Evolutionary conservation across 2,113 vertebrate species (phyloP).

Genomic region (Gopherus flavomarginatus): DNA sequence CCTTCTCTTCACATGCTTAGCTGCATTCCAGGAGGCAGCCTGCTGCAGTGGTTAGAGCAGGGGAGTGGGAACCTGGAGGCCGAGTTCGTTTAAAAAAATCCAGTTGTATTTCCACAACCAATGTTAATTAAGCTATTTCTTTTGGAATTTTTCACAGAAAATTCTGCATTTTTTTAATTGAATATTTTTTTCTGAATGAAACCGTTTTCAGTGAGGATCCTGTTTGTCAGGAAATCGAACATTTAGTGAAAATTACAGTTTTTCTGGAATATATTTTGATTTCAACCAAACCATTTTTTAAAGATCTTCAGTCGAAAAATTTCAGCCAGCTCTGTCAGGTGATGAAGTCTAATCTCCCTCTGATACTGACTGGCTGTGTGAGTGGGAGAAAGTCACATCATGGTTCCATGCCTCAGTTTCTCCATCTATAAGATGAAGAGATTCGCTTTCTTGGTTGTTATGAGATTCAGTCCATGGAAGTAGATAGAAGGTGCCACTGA

Average conservation of each 20-base stretch:
- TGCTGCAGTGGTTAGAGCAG: not conserved
- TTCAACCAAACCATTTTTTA: not conserved
- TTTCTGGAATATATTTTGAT: not conserved
- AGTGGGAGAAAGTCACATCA: not conserved
- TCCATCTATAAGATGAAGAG: not conserved
- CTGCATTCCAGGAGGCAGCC: not conserved
- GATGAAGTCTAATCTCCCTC: not conserved
- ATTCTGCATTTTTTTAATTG: not conserved
- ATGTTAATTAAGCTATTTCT: not conserved
- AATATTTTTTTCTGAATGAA: not conserved
- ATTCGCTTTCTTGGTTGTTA: not conserved
- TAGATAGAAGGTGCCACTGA: not conserved
- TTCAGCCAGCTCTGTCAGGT: not conserved
- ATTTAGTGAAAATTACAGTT: not conserved
- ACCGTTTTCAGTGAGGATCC: not conserved
- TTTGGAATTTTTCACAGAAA: not conserved
- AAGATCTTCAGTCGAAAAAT: not conserved
- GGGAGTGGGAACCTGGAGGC: not conserved
- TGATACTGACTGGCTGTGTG: not conserved
- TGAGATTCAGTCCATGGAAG: not conserved
- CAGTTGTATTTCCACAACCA: not conserved
- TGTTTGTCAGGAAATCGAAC: not conserved
- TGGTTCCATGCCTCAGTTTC: not conserved
- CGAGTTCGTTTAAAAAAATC: not conserved
- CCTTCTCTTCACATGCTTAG: not conserved